Conservation (phyloP, 2,113 vertebrate genomes). For the Pogonocichla stellata region DNA sequence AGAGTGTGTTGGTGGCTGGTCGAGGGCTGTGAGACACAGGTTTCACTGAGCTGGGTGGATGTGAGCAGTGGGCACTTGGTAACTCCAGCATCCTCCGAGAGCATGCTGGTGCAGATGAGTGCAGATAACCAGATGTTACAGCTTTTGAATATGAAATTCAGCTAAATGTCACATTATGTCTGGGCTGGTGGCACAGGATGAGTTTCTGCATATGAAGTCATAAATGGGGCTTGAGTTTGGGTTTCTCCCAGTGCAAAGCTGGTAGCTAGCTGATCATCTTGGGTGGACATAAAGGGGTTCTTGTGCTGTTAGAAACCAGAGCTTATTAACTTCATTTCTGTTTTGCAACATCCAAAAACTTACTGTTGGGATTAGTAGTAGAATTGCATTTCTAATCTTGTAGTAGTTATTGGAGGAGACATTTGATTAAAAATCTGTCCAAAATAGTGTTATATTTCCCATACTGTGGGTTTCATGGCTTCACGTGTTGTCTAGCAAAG, state of each 20-base stretch:
- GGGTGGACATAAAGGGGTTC: not conserved
- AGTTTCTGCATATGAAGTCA: not conserved
- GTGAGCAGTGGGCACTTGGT: not conserved
- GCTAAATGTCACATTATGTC: not conserved
- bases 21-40: accelerated
- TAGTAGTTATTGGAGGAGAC: not conserved
- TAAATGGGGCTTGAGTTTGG: not conserved
- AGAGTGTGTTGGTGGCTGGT: not conserved
- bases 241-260: not conserved
- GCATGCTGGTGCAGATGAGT: accelerated
- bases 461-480: not conserved
- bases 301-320: not conserved
- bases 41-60: not conserved
- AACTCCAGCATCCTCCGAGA: not conserved
- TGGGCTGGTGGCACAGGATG: not conserved
- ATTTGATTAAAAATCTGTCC: not conserved
- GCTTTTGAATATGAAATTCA: not conserved
- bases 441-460: not conserved
- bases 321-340: not conserved
- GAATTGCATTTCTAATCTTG: not conserved
- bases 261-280: not conserved
- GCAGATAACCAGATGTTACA: not conserved
- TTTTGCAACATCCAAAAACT: not conserved
- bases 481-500: not conserved
- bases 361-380: not conserved